A percentile compares a stretch with the other conserved stretches of the same genome.
phyloP scores from a whole-genome alignment of 2,797 vertebrate species.

The Anolis apletophallus region DNA sequence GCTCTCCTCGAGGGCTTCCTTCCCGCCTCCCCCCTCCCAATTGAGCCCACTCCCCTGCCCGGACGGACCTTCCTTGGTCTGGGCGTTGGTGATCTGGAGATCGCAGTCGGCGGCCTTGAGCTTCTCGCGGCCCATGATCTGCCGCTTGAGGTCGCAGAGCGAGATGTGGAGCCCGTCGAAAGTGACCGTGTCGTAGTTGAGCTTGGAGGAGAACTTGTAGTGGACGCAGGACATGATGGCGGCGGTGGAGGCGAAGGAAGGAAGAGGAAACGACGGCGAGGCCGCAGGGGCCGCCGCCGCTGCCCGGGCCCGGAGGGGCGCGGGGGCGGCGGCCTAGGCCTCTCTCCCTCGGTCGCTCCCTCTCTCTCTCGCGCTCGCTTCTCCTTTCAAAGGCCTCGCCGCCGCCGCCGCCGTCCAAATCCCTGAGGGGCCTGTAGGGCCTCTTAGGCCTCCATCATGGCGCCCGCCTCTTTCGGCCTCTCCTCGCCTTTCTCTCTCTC shows the following conservation, averaged over 20 bases:
- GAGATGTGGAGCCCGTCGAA: constrained; percentile 94
- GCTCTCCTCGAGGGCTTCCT: neutral
- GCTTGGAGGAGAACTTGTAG: constrained; percentile 98
- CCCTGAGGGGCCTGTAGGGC: neutral
- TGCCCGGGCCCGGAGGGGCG: neutral
- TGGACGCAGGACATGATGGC: constrained; percentile 92
- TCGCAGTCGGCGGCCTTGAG: constrained; percentile 94
- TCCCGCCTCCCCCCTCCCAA: accelerated
- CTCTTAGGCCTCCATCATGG: constrained; percentile 49
- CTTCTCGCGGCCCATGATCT: constrained; percentile 96
- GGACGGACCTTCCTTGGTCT: constrained; percentile 92
- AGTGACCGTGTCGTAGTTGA: constrained; percentile 95
- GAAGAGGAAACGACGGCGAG: neutral
- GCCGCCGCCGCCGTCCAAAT: neutral
- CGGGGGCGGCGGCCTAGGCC: neutral
- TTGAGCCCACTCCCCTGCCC: constrained; percentile 3
- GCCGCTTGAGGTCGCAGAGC: constrained; percentile 91
- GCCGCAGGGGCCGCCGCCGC: constrained; percentile 33
- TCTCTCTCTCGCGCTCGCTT: too few relatives aligned
- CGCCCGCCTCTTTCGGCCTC: constrained; percentile 29
- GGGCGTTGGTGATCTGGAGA: constrained; percentile 95
- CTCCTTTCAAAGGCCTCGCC: constrained; percentile 16
- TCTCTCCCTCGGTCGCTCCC: too few relatives aligned
- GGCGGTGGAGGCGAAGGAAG: neutral
- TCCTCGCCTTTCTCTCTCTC: neutral